These are phyloP conservation scores for Prionace glauca DNA, from an alignment of 2,797 vertebrate genomes.

Conservation along the genomic window DNA sequence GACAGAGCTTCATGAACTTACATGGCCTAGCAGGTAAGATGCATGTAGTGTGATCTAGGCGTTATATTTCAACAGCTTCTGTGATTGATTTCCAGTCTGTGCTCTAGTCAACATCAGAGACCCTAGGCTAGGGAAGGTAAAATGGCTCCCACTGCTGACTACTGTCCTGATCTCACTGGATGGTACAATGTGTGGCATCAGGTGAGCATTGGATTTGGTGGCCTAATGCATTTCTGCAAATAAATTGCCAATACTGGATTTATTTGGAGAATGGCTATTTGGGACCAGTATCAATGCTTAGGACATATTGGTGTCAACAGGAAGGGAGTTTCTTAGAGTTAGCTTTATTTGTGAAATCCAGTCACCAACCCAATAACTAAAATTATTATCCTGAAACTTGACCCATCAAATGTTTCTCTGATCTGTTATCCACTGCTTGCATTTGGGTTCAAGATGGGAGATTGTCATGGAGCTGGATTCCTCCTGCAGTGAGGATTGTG, in stretches of 20 bases:
- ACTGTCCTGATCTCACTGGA: background rate
- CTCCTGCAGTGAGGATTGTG: background rate
- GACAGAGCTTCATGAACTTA: background rate
- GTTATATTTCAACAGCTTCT: background rate
- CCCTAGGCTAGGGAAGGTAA: background rate
- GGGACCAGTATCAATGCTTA: background rate
- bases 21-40: background rate
- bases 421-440: background rate
- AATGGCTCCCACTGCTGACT: background rate
- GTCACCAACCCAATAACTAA: background rate
- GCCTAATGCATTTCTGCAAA: background rate
- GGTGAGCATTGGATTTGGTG: background rate
- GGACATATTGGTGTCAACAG: background rate
- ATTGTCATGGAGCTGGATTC: background rate
- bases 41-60: background rate
- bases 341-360: background rate
- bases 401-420: background rate
- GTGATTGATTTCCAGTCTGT: background rate
- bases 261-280: background rate
- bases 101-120: background rate
- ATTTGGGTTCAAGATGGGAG: background rate
- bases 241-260: background rate
- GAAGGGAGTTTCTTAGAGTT: background rate
- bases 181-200: background rate
- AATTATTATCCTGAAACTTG: background rate